Evolutionary conservation across 2,888 invertebrate species (phyloP).

Genomic region (Pyrochroa serraticornis): DNA sequence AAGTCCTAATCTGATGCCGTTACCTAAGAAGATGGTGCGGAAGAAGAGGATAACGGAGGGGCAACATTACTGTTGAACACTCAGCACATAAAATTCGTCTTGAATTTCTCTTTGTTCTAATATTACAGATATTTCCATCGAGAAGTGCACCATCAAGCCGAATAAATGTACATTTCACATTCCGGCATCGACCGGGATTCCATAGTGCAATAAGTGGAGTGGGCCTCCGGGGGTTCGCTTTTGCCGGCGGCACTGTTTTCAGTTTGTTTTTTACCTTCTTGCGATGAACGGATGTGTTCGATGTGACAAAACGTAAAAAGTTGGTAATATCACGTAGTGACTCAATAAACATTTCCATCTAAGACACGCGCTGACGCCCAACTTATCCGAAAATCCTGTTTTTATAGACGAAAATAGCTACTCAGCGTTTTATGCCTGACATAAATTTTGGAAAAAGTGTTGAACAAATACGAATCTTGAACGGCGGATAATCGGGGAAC

Average conservation of each 20-base stretch:
- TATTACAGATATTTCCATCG: constrained; percentile 19
- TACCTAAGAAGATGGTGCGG: not conserved
- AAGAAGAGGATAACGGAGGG: no score
- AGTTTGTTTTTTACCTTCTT: constrained; percentile 25
- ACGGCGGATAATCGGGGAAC: not conserved
- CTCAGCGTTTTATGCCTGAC: constrained; percentile 14
- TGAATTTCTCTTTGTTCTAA: constrained; percentile 6
- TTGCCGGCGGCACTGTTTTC: constrained; percentile 19
- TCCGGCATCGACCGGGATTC: constrained; percentile 13
- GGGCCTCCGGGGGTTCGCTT: constrained; percentile 3
- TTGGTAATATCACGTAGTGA: constrained; percentile 26
- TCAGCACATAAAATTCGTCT: not conserved
- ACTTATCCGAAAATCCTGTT: constrained; percentile 19
- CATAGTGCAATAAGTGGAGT: constrained; percentile 17
- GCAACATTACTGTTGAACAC: not conserved
- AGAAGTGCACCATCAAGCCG: constrained; percentile 23
- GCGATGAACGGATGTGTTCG: constrained; percentile 11
- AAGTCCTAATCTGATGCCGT: not conserved
- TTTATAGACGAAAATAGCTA: constrained; percentile 10
- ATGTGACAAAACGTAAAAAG: constrained; percentile 27
- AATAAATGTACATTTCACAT: constrained; percentile 27
- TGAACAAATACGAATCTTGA: constrained; percentile 9
- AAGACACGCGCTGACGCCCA: constrained; percentile 23
- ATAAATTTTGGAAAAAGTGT: not conserved
- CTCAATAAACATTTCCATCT: constrained; percentile 25